phyloP scores from a whole-genome alignment of 2,797 vertebrate genomes.

The Melanotaenia nigrans region DNA sequence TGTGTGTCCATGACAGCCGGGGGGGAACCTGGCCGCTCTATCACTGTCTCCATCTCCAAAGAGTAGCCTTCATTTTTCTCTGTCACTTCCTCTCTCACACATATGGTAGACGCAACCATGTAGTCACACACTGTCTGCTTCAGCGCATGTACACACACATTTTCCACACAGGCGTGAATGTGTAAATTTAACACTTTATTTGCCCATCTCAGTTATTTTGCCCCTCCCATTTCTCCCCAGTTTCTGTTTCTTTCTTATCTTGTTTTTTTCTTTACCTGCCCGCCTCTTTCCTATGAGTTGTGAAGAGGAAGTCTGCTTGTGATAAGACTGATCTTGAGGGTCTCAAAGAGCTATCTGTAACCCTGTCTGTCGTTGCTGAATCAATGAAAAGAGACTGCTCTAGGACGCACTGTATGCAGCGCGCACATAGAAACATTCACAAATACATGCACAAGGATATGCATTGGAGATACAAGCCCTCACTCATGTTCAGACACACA shows the following conservation, averaged over 20 bases:
- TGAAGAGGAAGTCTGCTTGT: constrained; percentile 54
- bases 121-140: constrained; percentile 10
- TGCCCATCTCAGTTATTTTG: constrained; percentile 16
- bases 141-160: constrained; percentile 7
- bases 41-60: constrained; percentile 55
- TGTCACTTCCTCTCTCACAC: constrained; percentile 61
- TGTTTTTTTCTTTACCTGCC: constrained; percentile 6
- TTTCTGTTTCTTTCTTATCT: background rate
- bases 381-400: constrained; percentile 62
- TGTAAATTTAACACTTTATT: constrained; percentile 17
- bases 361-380: constrained; percentile 55
- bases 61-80: constrained; percentile 55
- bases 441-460: background rate
- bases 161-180: constrained; percentile 10
- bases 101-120: constrained; percentile 26
- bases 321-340: constrained; percentile 67
- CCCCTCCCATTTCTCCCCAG: background rate
- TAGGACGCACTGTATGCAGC: constrained; percentile 35
- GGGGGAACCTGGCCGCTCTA: constrained; percentile 52
- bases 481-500: constrained; percentile 7
- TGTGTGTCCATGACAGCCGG: constrained; percentile 35
- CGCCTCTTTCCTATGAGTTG: constrained; percentile 26
- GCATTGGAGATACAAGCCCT: background rate
- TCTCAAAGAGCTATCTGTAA: constrained; percentile 68
- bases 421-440: constrained; percentile 18